These are phyloP conservation scores for Macrobrachium nipponense DNA, from an alignment of 1,140 invertebrate genomes.

Conservation along the genomic window DNA sequence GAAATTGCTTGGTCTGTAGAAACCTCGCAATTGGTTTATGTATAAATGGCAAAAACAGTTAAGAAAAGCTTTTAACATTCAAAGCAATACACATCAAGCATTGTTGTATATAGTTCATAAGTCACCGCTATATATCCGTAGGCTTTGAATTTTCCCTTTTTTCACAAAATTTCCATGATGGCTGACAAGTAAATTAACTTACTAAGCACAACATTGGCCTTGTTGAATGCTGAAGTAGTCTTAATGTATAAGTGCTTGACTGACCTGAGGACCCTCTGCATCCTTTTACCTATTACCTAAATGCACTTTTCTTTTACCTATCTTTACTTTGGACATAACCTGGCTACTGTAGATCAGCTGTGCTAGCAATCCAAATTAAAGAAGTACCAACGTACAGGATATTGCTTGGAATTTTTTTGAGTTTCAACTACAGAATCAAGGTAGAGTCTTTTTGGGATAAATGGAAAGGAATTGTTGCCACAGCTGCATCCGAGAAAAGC, in stretches of 20 bases:
- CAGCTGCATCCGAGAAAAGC: not conserved
- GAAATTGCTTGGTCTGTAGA: too few relatives aligned
- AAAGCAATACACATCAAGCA: too few relatives aligned
- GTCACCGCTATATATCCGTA: not conserved
- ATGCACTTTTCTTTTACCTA: not conserved
- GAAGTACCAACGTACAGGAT: too few relatives aligned
- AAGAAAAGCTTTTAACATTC: too few relatives aligned
- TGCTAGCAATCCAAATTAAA: slow-evolving; percentile 10
- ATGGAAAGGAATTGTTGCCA: not conserved
- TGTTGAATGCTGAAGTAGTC: slow-evolving; percentile 41
- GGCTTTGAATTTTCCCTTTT: not conserved
- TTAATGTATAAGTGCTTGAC: slow-evolving; percentile 28
- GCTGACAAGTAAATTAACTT: not conserved
- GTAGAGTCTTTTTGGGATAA: not conserved
- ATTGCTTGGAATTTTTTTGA: not conserved
- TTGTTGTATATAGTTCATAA: too few relatives aligned
- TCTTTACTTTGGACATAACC: not conserved
- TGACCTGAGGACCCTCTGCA: slow-evolving; percentile 5
- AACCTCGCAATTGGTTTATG: too few relatives aligned
- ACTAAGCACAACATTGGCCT: slow-evolving; percentile 32
- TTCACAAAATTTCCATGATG: not conserved
- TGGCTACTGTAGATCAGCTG: not conserved
- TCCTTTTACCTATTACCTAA: not conserved
- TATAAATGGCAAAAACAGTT: too few relatives aligned
- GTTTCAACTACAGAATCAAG: not conserved